phyloP scores from a whole-genome alignment of 2,113 vertebrate species.

The Ciconia boyciana region DNA sequence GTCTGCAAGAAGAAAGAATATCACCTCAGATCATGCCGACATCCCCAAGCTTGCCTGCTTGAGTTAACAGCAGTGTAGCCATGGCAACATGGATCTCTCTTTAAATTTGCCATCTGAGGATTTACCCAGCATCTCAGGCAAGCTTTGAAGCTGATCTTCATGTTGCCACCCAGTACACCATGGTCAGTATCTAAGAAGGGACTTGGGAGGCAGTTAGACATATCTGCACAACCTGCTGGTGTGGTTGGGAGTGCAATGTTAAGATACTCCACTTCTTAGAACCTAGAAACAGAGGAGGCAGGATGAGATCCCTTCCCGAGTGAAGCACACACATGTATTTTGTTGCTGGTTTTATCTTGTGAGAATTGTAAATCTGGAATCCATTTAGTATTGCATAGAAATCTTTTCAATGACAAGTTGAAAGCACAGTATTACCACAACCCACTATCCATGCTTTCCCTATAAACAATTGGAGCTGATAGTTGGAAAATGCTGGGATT shows the following conservation, averaged over 20 bases:
- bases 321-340: neutral
- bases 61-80: neutral
- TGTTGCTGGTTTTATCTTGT: neutral
- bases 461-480: neutral
- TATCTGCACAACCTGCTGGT: neutral
- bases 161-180: neutral
- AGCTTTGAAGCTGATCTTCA: neutral
- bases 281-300: neutral
- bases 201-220: neutral
- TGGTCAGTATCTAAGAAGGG: neutral
- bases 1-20: neutral
- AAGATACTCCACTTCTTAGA: neutral
- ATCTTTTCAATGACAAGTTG: neutral
- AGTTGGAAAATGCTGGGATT: neutral
- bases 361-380: neutral
- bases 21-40: neutral
- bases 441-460: neutral
- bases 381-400: neutral
- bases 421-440: neutral
- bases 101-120: neutral
- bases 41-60: neutral
- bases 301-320: neutral
- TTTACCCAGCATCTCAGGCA: neutral
- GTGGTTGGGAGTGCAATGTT: neutral
- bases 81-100: neutral